phyloP scores from a whole-genome alignment of 37 sponge, comb jelly and placozoan genomes.

The Ianthella basta region DNA sequence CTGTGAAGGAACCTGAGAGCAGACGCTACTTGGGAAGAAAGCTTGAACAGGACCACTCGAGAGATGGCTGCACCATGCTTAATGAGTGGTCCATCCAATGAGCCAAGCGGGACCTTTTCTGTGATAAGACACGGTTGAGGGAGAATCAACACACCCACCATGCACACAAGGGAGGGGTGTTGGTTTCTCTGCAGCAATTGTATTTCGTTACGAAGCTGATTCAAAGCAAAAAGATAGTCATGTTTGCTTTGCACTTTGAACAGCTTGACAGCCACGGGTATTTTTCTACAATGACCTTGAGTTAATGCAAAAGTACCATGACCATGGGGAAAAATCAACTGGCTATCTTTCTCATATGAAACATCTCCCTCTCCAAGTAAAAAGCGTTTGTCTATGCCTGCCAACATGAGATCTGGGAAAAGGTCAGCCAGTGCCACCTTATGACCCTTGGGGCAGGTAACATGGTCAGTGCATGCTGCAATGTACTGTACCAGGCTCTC shows the following conservation, averaged over 20 bases:
- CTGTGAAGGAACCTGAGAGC: constrained; percentile 53
- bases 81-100: constrained; percentile 26
- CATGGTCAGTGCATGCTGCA: not conserved
- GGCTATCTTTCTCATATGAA: constrained; percentile 51
- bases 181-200: constrained; percentile 38
- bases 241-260: not conserved
- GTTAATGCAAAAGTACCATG: constrained; percentile 86
- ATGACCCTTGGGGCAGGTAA: constrained; percentile 27
- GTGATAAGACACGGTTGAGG: constrained; percentile 45
- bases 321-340: too few relatives aligned
- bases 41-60: constrained; percentile 42
- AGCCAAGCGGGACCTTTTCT: constrained; percentile 57
- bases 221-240: constrained; percentile 22
- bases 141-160: constrained; percentile 50
- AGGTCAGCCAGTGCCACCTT: constrained; percentile 38
- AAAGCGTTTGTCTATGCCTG: constrained; percentile 37
- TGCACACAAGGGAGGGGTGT: constrained; percentile 55
- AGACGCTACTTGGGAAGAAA: constrained; percentile 56
- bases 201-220: constrained; percentile 38
- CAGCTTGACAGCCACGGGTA: constrained; percentile 82
- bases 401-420: constrained; percentile 54
- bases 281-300: constrained; percentile 57
- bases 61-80: constrained; percentile 19
- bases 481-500: constrained; percentile 17
- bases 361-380: constrained; percentile 65